These are phyloP conservation scores for Xerus inauris DNA, from an alignment of 2,113 vertebrate species.

Conservation along the genomic window DNA sequence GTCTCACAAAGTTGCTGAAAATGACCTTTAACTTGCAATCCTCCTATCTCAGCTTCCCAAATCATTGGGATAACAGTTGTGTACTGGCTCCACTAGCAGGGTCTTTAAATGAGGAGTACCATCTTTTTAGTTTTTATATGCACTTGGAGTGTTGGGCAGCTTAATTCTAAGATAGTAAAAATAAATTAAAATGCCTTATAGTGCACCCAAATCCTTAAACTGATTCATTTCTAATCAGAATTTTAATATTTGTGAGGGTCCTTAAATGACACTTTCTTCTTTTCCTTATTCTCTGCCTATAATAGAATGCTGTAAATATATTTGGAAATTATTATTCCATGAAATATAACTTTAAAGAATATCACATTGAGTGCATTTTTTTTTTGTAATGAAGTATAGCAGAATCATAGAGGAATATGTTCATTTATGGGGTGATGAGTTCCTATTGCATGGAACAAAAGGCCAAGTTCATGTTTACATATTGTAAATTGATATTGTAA, in stretches of 20 bases:
- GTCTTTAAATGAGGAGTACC: background rate
- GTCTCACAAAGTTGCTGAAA: too few relatives aligned
- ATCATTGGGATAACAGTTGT: too few relatives aligned
- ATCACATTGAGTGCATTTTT: slow-evolving; percentile 32
- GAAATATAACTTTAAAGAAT: slow-evolving; percentile 47
- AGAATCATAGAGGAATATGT: slow-evolving; percentile 17
- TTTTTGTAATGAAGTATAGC: background rate
- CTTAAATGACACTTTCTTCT: slow-evolving; percentile 46
- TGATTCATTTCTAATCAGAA: slow-evolving; percentile 35
- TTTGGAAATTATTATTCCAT: slow-evolving; percentile 42
- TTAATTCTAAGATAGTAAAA: background rate
- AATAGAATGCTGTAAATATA: slow-evolving; percentile 21
- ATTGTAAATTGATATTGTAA: background rate
- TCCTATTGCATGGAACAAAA: background rate
- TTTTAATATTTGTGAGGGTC: background rate
- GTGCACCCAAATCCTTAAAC: background rate
- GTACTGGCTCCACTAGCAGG: background rate
- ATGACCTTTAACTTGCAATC: too few relatives aligned
- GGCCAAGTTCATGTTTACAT: slow-evolving; percentile 13
- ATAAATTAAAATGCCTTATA: background rate
- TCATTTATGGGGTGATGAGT: background rate
- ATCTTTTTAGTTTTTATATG: background rate
- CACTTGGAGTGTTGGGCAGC: background rate
- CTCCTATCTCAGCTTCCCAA: too few relatives aligned
- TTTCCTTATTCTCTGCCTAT: background rate